Percentiles rank a stretch among this genome's conserved stretches.
Evolutionary conservation across 1,140 invertebrate genomes (phyloP).

Genomic region (Piezodorus guildinii): DNA sequence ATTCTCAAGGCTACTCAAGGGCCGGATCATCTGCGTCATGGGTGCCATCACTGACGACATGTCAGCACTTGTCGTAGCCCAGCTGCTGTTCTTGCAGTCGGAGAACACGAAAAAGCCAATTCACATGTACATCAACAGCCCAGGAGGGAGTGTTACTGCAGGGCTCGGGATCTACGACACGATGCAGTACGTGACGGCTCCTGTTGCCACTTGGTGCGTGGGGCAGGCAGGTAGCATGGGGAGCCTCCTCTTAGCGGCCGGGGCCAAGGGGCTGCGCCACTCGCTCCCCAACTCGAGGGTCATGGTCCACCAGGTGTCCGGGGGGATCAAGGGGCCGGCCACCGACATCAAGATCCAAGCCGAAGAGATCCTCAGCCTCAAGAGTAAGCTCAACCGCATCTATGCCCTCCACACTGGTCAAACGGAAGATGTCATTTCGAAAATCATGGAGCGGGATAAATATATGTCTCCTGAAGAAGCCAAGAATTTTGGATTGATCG

Average conservation of each 20-base stretch:
- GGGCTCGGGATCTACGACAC: slow-evolving; percentile 98
- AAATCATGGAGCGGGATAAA: slow-evolving; percentile 80
- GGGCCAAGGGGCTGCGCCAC: slow-evolving; percentile 80
- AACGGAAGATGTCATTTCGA: slow-evolving; percentile 59
- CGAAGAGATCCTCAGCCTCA: slow-evolving; percentile 91
- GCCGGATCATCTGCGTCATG: slow-evolving; percentile 90
- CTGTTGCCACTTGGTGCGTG: slow-evolving; percentile 96
- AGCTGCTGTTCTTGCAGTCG: slow-evolving; percentile 87
- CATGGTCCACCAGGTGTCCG: slow-evolving; percentile 94
- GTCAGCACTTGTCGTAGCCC: slow-evolving; percentile 86
- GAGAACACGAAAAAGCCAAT: slow-evolving; percentile 96
- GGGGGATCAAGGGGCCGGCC: slow-evolving; percentile 85
- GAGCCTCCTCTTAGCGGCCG: slow-evolving; percentile 81
- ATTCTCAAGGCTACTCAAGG: slow-evolving; percentile 84
- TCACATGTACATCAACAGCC: slow-evolving; percentile 93
- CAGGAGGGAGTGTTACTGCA: slow-evolving; percentile 89
- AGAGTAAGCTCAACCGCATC: slow-evolving; percentile 78
- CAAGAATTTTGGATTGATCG: slow-evolving; percentile 87
- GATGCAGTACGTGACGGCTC: slow-evolving; percentile 96
- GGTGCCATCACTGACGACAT: slow-evolving; percentile 75
- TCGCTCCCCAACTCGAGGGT: slow-evolving; percentile 93
- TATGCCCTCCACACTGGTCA: slow-evolving; percentile 91
- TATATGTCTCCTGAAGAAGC: slow-evolving; percentile 89
- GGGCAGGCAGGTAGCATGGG: slow-evolving; percentile 98
- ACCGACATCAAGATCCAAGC: slow-evolving; percentile 98